A percentile compares a stretch with the other conserved stretches of the same genome.
Evolutionary conservation across 2,113 vertebrate species (phyloP).

Genomic region (Boulengeromyrus knoepffleri): DNA sequence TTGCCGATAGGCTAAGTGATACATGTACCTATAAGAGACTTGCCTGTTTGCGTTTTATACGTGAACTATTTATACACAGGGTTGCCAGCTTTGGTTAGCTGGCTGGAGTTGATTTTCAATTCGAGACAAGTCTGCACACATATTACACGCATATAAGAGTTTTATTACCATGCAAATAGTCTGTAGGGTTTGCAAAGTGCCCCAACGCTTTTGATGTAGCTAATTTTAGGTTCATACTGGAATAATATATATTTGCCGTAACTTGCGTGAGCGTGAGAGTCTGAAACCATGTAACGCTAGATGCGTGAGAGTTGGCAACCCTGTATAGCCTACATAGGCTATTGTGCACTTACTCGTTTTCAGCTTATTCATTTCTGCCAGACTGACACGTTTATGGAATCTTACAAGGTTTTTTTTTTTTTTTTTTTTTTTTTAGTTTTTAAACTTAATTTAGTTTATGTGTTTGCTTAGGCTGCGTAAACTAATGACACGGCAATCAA

Average conservation of each 20-base stretch:
- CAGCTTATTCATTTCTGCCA: not conserved
- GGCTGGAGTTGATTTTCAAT: not conserved
- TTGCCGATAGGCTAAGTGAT: not conserved
- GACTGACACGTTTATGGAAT: not conserved
- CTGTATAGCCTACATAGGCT: not conserved
- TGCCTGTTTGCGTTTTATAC: not conserved
- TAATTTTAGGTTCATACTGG: not conserved
- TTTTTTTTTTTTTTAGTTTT: not conserved
- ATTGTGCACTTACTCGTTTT: not conserved
- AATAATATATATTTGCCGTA: not conserved
- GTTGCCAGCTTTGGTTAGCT: not conserved
- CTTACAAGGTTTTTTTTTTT: not conserved
- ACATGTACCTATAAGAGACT: not conserved
- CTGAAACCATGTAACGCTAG: not conserved
- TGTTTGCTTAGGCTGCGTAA: not conserved
- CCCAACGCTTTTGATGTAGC: not conserved
- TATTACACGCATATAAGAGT: not conserved
- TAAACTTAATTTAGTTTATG: not conserved
- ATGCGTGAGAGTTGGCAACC: not conserved
- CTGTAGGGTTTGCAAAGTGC: not conserved
- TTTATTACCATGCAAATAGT: not conserved
- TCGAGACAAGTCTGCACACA: not conserved
- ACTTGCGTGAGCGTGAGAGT: not conserved
- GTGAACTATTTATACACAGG: not conserved
- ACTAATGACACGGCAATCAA: not conserved